Conservation (phyloP, 1,140 invertebrate species). For the Euglossa dilemma region DNA sequence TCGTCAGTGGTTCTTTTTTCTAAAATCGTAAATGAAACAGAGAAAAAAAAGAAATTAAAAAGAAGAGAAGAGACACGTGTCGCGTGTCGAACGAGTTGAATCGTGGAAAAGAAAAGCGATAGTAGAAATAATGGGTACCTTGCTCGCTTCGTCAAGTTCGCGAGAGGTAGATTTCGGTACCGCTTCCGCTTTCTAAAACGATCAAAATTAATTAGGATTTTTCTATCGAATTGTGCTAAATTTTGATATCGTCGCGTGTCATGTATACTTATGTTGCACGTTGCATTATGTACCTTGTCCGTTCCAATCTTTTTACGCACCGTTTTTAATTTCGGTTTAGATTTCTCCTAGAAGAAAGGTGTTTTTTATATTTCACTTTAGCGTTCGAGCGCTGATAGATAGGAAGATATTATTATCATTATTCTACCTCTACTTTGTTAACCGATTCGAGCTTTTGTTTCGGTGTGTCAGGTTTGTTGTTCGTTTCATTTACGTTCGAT, state of each 20-base stretch:
- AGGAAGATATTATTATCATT: not conserved
- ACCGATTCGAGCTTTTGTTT: not conserved
- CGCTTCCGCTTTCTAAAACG: conserved; percentile 51
- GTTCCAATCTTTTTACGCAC: conserved; percentile 28
- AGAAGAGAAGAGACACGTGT: not conserved
- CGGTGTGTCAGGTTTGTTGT: not conserved
- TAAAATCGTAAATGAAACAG: conserved; percentile 43
- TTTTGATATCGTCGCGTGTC: not conserved
- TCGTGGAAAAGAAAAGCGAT: not conserved
- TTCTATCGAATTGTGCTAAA: not conserved
- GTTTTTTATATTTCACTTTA: not conserved
- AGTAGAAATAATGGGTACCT: conserved; percentile 48
- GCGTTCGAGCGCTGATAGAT: not conserved
- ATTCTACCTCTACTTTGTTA: conserved; percentile 28
- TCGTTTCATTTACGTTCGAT: not conserved
- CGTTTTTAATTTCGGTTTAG: conserved; percentile 41
- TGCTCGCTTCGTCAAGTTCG: conserved; percentile 50
- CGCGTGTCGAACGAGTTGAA: no score
- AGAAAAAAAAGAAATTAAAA: conserved; percentile 25
- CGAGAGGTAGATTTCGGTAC: conserved; percentile 47
- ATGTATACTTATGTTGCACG: not conserved
- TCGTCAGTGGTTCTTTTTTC: conserved; percentile 41
- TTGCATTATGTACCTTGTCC: conserved; percentile 42
- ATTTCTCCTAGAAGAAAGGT: conserved; percentile 36
- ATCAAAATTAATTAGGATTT: conserved; percentile 22